Evolutionary conservation across 1,140 invertebrate genomes (phyloP), one percentile per base, ranked within the genome.

Genomic region (Sipha flava): DNA sequence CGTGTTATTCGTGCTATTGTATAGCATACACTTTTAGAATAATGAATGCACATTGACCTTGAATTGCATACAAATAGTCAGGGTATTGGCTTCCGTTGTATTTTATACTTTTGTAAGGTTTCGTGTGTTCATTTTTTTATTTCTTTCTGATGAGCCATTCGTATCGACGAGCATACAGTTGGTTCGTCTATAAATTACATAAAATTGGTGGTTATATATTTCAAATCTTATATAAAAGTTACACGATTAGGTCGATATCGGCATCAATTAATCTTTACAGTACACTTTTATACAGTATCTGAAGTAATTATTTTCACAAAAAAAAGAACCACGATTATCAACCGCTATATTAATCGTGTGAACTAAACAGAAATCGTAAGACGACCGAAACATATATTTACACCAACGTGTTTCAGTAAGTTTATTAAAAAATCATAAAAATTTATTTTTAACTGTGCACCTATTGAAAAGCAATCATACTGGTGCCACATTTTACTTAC

Each of bases 41-140:
- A 23, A 66, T 21, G 34, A 66, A 66, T 66, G 34, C 62, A 66
- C 34, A 40, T 66, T 66, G 62, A 66, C 62, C 62, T 66, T 66
- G 62, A n/a, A 37, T 66, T 12, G 62, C 62, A 21, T 37, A 66
- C 62, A 40, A 66, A 37, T 37, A 59, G 62, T 66, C n/a, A 59
- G 23, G 10, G n/a, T 37, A 37, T 66, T 66, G 34, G 62, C 26
- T 23, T 66, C 34, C 40, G 31, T 37, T 21, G 31, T 18, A 52
- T 52, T 52, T 21, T 37, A 66, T 40, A 40, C n/a, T 66, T 14
- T 66, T 40, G 18, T 31, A n/a, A 62, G 31, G 16, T 62, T 18
- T 62, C 16, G n/a, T 62, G 16, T 18, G 18, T 34, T n/a, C 31
- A 62, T 62, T 34, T 62, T 31, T 16, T 57, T 59, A 16, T 62